These are phyloP conservation scores for Philopedon plagiatum DNA, from an alignment of 2,888 invertebrate species.

Conservation along the genomic window DNA sequence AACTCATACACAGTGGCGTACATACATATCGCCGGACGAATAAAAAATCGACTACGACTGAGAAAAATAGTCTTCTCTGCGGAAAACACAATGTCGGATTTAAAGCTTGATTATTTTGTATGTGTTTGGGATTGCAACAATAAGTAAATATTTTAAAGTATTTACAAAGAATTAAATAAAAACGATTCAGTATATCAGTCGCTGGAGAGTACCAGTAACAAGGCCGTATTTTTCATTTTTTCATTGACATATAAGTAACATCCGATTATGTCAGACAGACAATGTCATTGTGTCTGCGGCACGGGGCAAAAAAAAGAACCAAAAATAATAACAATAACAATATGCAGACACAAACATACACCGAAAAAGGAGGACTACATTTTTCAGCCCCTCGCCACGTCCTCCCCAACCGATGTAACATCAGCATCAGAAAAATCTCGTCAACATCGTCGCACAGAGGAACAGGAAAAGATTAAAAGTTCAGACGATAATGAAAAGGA, in stretches of 20 bases:
- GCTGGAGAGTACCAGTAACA: too few species aligned
- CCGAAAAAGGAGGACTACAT: slow-evolving; percentile 12
- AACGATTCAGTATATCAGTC: too few species aligned
- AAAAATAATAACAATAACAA: slow-evolving; percentile 43
- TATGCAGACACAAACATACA: slow-evolving; percentile 33
- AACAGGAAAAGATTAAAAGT: background rate
- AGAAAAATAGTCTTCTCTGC: too few species aligned
- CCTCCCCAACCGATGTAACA: slow-evolving; percentile 7
- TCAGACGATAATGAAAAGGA: background rate
- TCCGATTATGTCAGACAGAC: slow-evolving; percentile 31
- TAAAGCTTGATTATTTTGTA: too few species aligned
- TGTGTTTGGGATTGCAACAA: too few species aligned
- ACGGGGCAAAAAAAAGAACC: slow-evolving; percentile 41
- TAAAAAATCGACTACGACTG: too few species aligned
- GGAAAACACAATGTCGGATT: too few species aligned
- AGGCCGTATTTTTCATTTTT: background rate
- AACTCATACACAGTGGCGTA: too few species aligned
- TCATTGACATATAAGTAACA: slow-evolving; percentile 33
- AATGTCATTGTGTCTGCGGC: slow-evolving; percentile 46
- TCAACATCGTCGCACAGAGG: background rate
- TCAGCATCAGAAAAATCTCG: background rate
- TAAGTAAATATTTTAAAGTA: too few species aligned
- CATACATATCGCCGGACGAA: too few species aligned
- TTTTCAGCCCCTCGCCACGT: slow-evolving; percentile 19
- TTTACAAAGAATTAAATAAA: too few species aligned